Evolutionary conservation across 1,140 invertebrate genomes (phyloP), one percentile per base, ranked within the genome.

Genomic region (Aphelenchoides avenae): DNA sequence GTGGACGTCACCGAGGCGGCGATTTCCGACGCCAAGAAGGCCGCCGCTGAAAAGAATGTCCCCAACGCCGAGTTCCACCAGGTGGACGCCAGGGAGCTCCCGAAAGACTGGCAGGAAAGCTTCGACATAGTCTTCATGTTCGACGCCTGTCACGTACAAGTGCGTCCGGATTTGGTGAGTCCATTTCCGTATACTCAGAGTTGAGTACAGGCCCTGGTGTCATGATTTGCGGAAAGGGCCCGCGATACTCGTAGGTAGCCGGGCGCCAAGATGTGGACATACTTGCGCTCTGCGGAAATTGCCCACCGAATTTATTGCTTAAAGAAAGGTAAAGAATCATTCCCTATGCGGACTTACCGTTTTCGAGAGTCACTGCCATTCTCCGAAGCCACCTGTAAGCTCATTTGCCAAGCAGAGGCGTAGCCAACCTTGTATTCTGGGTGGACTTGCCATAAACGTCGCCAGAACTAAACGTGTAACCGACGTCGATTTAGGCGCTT

Each of bases 111-210:
- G 68, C 57, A 39, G 1, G 44, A 61, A 18, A 52, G 53, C 9
- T 71, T 73, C 31, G 65, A 71, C 29, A 57, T 60, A 42, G 61
- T 71, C 4, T 41, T 60, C 29, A 71, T 72, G 18, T 71, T 71
- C 52, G 69, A 71, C 46, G 68, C 68, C 18, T 71, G 68, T 47
- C 68, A 72, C 42, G 68, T 71, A 47, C 68, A 71, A 36, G 43
- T 36, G 13, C 42, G 69, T 15, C 68, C 68, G 1, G 69, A 71
- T 55, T 52, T 71, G 61, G 68, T 71, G 42, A 58, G 40, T 39
- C 11, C 47, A 2, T 15, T 29, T 6, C n/a, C n/a, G n/a, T n/a
- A n/a, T n/a, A n/a, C n/a, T n/a, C n/a, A n/a, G n/a, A n/a, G n/a
- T n/a, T n/a, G n/a, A n/a, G n/a, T n/a, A n/a, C n/a, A n/a, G n/a